Evolutionary conservation across 1,140 invertebrate genomes (phyloP), one percentile per base, ranked within the genome.

Genomic region (Adelges cooleyi): DNA sequence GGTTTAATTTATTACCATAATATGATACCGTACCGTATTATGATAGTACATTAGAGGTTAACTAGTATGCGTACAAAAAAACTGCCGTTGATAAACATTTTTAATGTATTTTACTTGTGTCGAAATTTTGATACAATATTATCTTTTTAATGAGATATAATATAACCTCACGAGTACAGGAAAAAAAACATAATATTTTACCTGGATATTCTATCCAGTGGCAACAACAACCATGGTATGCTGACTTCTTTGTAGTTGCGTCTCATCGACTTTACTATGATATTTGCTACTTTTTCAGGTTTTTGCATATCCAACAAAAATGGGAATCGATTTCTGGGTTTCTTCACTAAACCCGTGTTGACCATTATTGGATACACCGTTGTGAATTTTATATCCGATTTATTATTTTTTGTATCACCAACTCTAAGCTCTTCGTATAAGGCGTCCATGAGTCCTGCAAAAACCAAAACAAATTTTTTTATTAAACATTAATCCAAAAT

Each of bases 321-420:
- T 2, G 84, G 80, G 76, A 88, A 89, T 69, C 79, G 84, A 67
- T 84, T 83, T 70, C 77, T 82, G 0, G 86, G 86, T 56, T 84
- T 85, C 71, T 89, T 86, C 70, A 86, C 86, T 9, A 93, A 75
- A 15, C 89, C 88, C 5, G 89, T 93, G 71, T 89, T 84, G 11
- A 91, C 85, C 73, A 89, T 86, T 71, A 85, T 89, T 0, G 90
- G 90, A 73, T 82, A 92, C 65, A 92, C 82, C 0, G 83, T 84
- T 0, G 90, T 92, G 50, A 90, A 79, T 74, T 88, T 76, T 1
- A 77, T 77, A 73, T 87, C 75, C 1, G 75, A 69, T 66, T 71
- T 71, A 36, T 48, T 29, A 17, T 52, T 53, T 20, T 59, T 53
- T 65, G 79, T 77, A 1, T 75, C 70, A 56, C 79, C 74, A 33